A percentile compares a stretch with the other conserved stretches of the same genome.
Conservation (phyloP, 2,797 vertebrate genomes). For the Micrastur ruficollis region DNA sequence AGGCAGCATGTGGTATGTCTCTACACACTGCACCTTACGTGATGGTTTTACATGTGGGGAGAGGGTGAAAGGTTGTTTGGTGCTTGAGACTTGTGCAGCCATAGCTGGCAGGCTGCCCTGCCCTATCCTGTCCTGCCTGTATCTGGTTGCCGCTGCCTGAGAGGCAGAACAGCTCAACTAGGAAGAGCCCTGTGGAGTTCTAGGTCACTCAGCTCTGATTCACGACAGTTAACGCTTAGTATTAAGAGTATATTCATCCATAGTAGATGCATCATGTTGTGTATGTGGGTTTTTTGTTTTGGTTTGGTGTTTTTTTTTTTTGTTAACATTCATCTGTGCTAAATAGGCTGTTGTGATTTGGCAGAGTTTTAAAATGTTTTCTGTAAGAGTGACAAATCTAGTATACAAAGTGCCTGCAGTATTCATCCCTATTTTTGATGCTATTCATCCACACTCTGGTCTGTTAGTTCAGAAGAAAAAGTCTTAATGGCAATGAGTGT, state of each 20-base stretch:
- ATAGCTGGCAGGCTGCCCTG: neutral
- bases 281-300: neutral
- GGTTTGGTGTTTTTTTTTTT: neutral
- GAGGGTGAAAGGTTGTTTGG: neutral
- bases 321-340: neutral
- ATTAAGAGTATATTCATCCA: neutral
- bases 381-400: neutral
- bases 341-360: neutral
- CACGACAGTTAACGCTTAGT: neutral
- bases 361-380: neutral
- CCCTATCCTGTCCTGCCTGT: neutral
- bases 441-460: neutral
- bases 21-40: neutral
- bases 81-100: neutral
- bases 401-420: neutral
- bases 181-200: rapidly evolving
- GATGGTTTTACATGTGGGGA: neutral
- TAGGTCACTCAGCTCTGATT: neutral
- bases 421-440: neutral
- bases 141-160: neutral
- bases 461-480: neutral
- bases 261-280: neutral
- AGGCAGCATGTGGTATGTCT: neutral
- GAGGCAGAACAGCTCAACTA: rapidly evolving
- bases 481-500: neutral